Evolutionary conservation across 2,113 vertebrate species (phyloP).

Genomic region (Alectura lathami): DNA sequence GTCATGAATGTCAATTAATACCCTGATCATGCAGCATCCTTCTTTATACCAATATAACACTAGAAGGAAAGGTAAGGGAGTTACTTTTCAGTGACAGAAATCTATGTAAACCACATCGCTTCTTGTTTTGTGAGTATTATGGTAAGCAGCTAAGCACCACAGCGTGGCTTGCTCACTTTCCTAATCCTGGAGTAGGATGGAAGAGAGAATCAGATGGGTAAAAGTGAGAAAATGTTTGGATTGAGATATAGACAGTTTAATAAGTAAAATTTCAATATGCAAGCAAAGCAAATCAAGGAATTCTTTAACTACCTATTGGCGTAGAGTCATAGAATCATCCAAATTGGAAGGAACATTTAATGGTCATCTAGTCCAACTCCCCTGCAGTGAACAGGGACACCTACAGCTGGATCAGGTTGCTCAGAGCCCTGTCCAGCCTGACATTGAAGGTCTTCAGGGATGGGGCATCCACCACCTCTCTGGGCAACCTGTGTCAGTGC

Average conservation of each 20-base stretch:
- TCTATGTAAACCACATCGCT: background rate
- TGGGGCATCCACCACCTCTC: no score
- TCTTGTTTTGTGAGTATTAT: background rate
- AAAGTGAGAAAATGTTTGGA: background rate
- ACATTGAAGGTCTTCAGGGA: no score
- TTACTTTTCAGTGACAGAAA: background rate
- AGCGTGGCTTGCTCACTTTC: background rate
- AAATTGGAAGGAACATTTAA: no score
- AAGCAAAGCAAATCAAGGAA: background rate
- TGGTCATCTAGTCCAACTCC: no score
- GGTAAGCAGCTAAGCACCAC: background rate
- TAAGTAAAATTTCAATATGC: fast-evolving
- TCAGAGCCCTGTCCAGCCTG: no score
- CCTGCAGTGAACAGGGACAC: no score
- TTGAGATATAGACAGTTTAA: background rate
- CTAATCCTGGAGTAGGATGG: background rate
- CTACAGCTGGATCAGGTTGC: no score
- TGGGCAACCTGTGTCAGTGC: no score
- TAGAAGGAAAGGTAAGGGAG: background rate
- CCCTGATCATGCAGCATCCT: background rate
- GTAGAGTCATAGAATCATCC: no score
- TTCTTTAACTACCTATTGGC: no score
- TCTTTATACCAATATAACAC: background rate
- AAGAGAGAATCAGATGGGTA: no score
- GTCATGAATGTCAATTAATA: background rate